A percentile compares a stretch with the other conserved stretches of the same genome.
Conservation (phyloP, 2,888 invertebrate genomes). For the Punctoribates punctum region DNA sequence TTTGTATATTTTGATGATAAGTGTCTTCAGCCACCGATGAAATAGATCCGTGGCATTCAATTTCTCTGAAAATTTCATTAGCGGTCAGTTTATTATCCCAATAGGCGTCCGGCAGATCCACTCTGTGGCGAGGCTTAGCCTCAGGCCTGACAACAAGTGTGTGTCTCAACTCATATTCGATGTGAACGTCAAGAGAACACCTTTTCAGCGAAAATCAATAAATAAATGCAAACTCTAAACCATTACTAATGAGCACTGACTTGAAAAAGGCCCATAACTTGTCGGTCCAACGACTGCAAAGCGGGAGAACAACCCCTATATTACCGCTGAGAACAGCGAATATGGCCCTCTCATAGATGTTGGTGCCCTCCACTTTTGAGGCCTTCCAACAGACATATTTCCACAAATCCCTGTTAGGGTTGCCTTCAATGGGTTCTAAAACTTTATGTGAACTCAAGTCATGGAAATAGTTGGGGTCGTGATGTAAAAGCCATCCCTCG, state of each 20-base stretch:
- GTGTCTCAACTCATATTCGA: conserved; percentile 71
- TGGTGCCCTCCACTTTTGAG: conserved; percentile 51
- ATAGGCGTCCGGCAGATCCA: conserved; percentile 48
- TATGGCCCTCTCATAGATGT: conserved; percentile 60
- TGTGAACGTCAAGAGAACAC: conserved; percentile 63
- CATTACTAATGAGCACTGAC: conserved; percentile 59
- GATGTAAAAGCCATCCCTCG: conserved; percentile 82
- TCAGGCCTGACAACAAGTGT: conserved; percentile 54
- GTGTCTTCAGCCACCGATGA: conserved; percentile 51
- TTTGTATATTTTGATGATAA: conserved; percentile 64
- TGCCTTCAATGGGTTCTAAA: conserved; percentile 68
- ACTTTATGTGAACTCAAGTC: conserved; percentile 45
- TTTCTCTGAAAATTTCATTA: conserved; percentile 42
- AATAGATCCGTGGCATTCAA: conserved; percentile 38
- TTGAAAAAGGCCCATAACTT: conserved; percentile 73
- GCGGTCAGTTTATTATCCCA: conserved; percentile 49
- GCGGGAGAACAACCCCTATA: conserved; percentile 68
- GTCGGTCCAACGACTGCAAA: conserved; percentile 81
- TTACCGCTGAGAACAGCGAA: conserved; percentile 79
- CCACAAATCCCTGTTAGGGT: conserved; percentile 63
- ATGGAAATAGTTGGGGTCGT: conserved; percentile 70
- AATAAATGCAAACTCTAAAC: neutral
- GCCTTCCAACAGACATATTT: conserved; percentile 60
- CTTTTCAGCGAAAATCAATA: neutral
- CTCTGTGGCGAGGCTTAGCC: conserved; percentile 50